These are phyloP conservation scores for Athripsodes cinereus DNA, from an alignment of 2,888 invertebrate species.

Conservation along the genomic window DNA sequence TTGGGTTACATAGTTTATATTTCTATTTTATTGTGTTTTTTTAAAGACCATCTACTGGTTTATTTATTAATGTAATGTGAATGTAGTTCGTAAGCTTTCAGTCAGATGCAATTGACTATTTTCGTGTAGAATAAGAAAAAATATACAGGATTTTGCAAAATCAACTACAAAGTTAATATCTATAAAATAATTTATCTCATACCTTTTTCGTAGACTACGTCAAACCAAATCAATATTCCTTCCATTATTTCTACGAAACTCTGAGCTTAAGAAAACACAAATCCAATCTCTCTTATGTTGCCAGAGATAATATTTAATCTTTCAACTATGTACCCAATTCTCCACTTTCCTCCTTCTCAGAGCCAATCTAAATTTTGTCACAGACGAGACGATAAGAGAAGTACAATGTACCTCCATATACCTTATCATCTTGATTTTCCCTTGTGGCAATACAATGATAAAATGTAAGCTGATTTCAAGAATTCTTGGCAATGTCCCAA, in stretches of 20 bases:
- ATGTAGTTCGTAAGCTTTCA: too few species aligned
- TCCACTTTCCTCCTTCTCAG: not conserved
- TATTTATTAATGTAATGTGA: too few species aligned
- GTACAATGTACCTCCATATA: not conserved
- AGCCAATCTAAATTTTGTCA: constrained; percentile 44
- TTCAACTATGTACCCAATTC: constrained; percentile 15
- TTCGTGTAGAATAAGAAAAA: too few species aligned
- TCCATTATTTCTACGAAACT: not conserved
- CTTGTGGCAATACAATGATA: constrained; percentile 9
- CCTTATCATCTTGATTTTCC: constrained; percentile 22
- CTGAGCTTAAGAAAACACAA: constrained; percentile 29
- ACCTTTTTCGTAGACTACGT: too few species aligned
- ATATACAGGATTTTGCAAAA: too few species aligned
- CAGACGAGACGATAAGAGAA: constrained; percentile 12
- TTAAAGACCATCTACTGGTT: too few species aligned
- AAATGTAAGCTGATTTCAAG: not conserved
- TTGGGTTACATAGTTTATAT: too few species aligned
- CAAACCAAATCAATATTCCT: not conserved
- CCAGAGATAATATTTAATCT: constrained; percentile 49
- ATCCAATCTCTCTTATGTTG: constrained; percentile 42
- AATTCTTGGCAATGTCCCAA: not conserved
- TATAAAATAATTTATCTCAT: too few species aligned
- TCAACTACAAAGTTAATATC: too few species aligned
- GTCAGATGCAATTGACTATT: too few species aligned
- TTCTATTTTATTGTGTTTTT: too few species aligned